These are phyloP conservation scores for Bagarius yarrelli DNA, from an alignment of 2,113 vertebrate genomes.

Conservation along the genomic window DNA sequence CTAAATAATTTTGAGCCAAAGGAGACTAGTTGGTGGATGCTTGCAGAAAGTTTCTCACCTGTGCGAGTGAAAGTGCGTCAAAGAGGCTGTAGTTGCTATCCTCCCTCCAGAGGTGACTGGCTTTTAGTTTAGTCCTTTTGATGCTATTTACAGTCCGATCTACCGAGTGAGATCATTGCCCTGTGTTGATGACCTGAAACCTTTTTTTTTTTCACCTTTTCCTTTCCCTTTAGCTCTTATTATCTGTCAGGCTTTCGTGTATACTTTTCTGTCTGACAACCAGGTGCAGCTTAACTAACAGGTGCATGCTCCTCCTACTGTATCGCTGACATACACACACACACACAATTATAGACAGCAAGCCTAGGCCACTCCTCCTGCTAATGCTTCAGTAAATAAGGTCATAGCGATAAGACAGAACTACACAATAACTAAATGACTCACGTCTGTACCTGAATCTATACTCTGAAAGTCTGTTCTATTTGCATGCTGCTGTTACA, in stretches of 20 bases:
- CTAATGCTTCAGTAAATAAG: conserved; percentile 37
- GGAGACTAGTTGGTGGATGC: background rate
- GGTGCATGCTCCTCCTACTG: conserved; percentile 48
- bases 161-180: conserved; percentile 31
- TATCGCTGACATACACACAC: conserved; percentile 19
- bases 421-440: conserved; percentile 16
- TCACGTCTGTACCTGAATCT: background rate
- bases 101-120: conserved; percentile 33
- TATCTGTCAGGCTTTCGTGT: conserved; percentile 26
- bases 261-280: conserved; percentile 36
- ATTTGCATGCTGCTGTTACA: background rate
- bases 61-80: conserved; percentile 39
- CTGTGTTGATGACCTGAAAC: conserved; percentile 7
- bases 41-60: conserved; percentile 38
- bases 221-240: conserved; percentile 6
- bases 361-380: conserved; percentile 23
- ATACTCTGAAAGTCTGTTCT: background rate
- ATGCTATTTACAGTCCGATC: conserved; percentile 19
- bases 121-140: conserved; percentile 33
- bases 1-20: background rate
- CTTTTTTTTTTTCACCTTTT: conserved; percentile 10
- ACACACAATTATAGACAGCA: conserved; percentile 6
- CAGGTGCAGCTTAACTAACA: conserved; percentile 53
- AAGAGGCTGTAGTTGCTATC: conserved; percentile 3
- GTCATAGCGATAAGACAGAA: conserved; percentile 33